These are phyloP conservation scores for Limnephilus auricula DNA, from an alignment of 2,888 invertebrate genomes.

Conservation along the genomic window DNA sequence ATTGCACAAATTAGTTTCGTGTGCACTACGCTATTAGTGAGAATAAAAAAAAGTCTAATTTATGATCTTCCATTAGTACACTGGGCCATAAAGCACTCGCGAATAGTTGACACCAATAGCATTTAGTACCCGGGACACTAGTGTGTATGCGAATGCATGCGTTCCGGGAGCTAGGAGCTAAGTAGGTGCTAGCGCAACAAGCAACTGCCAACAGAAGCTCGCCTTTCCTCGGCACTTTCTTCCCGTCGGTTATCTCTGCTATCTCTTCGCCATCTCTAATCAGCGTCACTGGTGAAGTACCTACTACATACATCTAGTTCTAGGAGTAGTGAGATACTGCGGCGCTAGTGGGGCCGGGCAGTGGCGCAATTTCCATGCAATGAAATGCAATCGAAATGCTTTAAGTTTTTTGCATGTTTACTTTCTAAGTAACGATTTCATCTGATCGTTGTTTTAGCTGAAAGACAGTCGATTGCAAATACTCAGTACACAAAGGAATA, in stretches of 20 bases:
- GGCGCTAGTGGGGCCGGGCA: background rate
- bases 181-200: background rate
- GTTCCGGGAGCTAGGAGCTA: background rate
- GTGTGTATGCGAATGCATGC: background rate
- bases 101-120: background rate
- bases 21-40: background rate
- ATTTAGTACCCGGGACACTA: background rate
- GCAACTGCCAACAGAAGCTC: background rate
- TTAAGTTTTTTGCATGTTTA: constrained; percentile 61
- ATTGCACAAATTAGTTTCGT: background rate
- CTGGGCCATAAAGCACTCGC: background rate
- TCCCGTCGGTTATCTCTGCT: background rate
- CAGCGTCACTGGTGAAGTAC: background rate
- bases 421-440: constrained; percentile 64
- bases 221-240: background rate
- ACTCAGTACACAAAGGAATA: constrained; percentile 59
- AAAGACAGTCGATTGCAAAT: constrained; percentile 65
- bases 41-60: background rate
- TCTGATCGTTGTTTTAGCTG: constrained; percentile 63
- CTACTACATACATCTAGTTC: background rate
- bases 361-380: constrained; percentile 56
- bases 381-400: constrained; percentile 59
- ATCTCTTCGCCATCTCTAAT: background rate
- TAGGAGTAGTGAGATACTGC: background rate
- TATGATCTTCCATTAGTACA: background rate